These are phyloP conservation scores for Onychomys torridus DNA, from an alignment of 2,797 vertebrate genomes.

Conservation along the genomic window DNA sequence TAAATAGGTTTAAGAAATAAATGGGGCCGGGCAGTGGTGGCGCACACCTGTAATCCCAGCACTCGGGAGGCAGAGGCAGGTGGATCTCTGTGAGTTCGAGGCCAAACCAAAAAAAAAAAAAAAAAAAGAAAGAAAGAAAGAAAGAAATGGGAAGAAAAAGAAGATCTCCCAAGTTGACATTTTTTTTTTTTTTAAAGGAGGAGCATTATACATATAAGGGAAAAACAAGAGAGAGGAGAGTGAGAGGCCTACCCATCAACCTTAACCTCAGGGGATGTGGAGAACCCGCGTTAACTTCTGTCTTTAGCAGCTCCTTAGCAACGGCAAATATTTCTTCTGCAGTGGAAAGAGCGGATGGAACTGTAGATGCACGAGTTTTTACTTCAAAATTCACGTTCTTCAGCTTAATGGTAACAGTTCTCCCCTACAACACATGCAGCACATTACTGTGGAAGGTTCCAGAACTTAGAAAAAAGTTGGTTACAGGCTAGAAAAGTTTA, in stretches of 20 bases:
- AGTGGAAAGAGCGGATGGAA: constrained; percentile 91
- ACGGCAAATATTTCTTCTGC: constrained; percentile 95
- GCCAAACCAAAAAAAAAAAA: too few species aligned
- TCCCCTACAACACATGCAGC: constrained; percentile 89
- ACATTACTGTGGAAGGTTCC: constrained; percentile 30
- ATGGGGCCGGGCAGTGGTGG: too few species aligned
- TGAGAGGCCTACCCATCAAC: constrained; percentile 95
- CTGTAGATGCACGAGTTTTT: constrained; percentile 93
- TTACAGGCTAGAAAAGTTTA: constrained; percentile 53
- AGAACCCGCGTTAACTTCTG: constrained; percentile 93
- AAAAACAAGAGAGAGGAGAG: constrained; percentile 58
- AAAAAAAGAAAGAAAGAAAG: too few species aligned
- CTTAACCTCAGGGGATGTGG: constrained; percentile 94
- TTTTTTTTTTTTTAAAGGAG: background rate
- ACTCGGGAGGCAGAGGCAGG: too few species aligned
- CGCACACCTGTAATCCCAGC: too few species aligned
- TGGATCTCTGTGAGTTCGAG: too few species aligned
- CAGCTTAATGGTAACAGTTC: constrained; percentile 96
- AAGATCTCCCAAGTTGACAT: constrained; percentile 33
- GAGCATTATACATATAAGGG: constrained; percentile 61
- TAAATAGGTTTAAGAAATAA: constrained; percentile 57
- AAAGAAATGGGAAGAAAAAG: too few species aligned
- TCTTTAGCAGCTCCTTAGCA: constrained; percentile 94
- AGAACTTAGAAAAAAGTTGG: constrained; percentile 19
- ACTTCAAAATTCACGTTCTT: constrained; percentile 98